Base-by-base conservation (phyloP, 2,888 invertebrate genomes). In the Neoaliturus tenellus region DNA sequence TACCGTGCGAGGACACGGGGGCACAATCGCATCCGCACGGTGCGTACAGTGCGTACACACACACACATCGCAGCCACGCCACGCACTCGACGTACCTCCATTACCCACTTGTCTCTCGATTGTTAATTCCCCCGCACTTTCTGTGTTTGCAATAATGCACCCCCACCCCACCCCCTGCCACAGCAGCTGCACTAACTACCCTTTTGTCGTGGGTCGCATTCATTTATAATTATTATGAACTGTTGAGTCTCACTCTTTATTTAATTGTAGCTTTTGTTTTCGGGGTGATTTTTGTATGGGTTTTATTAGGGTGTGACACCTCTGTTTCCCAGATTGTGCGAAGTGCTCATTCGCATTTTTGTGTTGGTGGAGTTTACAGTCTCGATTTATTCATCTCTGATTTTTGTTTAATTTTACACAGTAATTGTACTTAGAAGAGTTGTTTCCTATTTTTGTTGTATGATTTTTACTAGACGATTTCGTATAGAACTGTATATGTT, bases 121-220 rank as follows among this genome's bases (percentile, higher is more conserved):
- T 35, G 71, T 39, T 71, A 71, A 71, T 71, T 71, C 71, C 71
- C 35, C 35, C 39, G 25, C 62, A 62, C 62, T 62, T 62, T 62
- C 62, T 62, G 62, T 62, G 62, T 62, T 62, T 62, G 62, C 62
- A 31, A 55, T 55, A 55, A 62, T 62, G 62, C 62, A 51, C 23
- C 51, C 17, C 48, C 17, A 4, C 48, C 8, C n/a, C n/a, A n/a
- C 48, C 12, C 1, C 2, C 62, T 31, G 31, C 28, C 62, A 28
- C 28, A 8, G 12, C n/a, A n/a, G n/a, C n/a, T n/a, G 20, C 23
- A 10, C 51, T 51, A 51, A 51, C 51, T 51, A 51, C 51, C 51
- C 51, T 51, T 51, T 51, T 51, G 51, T 51, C 23, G 20, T 2
- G 20, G 4, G 20, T 51, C 20, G 23, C 51, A 51, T 48, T 48